Base-by-base conservation (phyloP, 2,797 vertebrate genomes). In the Myotis findleyi region DNA sequence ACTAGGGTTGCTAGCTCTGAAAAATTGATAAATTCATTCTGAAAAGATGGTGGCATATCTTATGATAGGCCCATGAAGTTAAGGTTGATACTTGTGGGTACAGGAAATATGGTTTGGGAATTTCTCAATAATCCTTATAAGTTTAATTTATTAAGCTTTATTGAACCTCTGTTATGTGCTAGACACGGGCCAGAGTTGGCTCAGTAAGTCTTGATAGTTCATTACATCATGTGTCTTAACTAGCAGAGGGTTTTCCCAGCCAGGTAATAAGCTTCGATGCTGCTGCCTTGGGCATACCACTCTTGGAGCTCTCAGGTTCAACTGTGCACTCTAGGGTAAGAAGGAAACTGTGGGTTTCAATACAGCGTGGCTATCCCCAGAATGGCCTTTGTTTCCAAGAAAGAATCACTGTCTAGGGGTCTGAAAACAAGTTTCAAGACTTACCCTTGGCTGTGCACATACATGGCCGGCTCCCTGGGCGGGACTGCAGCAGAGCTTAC, bases 121-220 rank as follows among this genome's bases (percentile, higher is more conserved):
- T 23, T 83, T 71, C 27, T 33, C 23, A 57, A 85, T 77, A 73
- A n/a, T 47, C 21, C 25, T 72, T 80, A 2, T 9, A 53, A 14
- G 23, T 84, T 96, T 72, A 87, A 87, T 49, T 20, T 20, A 68
- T 72, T 62, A 84, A 64, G 7, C 44, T 75, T 83, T 92, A 76
- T 16, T 71, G 25, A 77, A 4, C 20, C 14, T 66, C 38, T 36
- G 59, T 73, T 93, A 72, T 49, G 30, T 62, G 14, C 53, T 76
- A 23, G 18, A 18, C 30, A 90, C 12, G 23, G 51, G 71, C 36
- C 12, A 55, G 17, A 18, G 2, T 51, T 59, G 21, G 18, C 71
- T 81, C 53, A 62, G 62, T 80, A 23, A 66, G 6, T 57, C 30
- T 41, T 66, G n/a, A 59, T 53, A 11, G 30, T 62, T 94, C 30